A percentile compares a stretch with the other conserved stretches of the same genome.
Conservation (phyloP, 2,797 vertebrate species). For the Ciconia nigra region DNA sequence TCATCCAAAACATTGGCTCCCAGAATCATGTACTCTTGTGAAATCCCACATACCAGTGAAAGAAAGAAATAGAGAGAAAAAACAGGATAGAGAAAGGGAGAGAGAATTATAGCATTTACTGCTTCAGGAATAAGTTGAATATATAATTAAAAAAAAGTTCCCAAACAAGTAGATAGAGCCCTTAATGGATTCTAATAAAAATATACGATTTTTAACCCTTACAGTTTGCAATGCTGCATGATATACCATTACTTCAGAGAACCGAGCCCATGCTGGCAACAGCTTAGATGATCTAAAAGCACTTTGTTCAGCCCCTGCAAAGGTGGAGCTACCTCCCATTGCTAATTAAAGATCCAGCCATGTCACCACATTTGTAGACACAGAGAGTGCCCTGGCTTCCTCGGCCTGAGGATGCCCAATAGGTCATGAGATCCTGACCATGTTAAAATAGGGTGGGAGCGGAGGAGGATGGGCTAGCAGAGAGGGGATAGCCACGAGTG, state of each 20-base stretch:
- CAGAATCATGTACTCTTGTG: background rate
- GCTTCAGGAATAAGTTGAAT: background rate
- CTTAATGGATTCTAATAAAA: background rate
- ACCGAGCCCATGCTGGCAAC: background rate
- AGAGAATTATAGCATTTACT: background rate
- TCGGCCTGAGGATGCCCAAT: background rate
- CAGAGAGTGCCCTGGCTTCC: background rate
- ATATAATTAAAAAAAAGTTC: background rate
- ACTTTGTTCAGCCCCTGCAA: background rate
- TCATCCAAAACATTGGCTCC: background rate
- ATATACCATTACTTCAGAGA: background rate
- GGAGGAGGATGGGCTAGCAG: background rate
- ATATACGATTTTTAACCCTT: background rate
- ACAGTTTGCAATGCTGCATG: background rate
- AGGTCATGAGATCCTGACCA: background rate
- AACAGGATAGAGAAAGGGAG: background rate
- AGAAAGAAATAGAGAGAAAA: background rate
- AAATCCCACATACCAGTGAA: background rate
- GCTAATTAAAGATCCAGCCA: background rate
- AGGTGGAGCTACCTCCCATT: background rate
- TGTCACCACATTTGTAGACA: background rate
- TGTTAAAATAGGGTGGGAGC: background rate
- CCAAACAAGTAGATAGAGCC: background rate
- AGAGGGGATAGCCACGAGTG: background rate
- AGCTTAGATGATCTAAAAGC: background rate